phyloP scores from a whole-genome alignment of 2,113 vertebrate genomes.

The Myanophis thanlyinensis region DNA sequence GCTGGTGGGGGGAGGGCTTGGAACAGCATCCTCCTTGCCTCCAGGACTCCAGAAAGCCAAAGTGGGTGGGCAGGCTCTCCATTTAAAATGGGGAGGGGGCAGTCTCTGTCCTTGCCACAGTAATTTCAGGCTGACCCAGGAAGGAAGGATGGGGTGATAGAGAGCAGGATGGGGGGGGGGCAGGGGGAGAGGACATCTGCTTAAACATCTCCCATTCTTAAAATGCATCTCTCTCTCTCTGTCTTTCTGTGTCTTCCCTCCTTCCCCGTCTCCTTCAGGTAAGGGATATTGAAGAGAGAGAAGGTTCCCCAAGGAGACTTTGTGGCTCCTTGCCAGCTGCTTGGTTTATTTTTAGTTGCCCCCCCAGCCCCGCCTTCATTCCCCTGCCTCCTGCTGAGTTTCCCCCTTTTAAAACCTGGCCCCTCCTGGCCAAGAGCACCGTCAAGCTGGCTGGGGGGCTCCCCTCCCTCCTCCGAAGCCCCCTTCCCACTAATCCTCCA shows the following conservation, averaged over 20 bases:
- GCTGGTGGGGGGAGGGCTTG: too few species aligned
- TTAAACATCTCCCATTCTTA: too few species aligned
- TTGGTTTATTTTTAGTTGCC: neutral
- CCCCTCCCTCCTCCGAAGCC: neutral
- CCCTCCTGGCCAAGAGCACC: slow-evolving; percentile 17
- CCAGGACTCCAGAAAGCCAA: neutral
- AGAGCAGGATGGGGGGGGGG: neutral
- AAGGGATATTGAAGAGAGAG: neutral
- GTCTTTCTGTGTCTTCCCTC: neutral
- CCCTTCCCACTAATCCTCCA: neutral
- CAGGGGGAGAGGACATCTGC: neutral
- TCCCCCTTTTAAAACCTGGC: neutral
- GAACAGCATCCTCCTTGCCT: neutral
- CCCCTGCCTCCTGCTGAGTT: neutral
- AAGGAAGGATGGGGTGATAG: neutral
- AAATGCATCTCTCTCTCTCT: neutral
- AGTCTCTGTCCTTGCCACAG: neutral
- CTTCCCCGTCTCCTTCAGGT: too few species aligned
- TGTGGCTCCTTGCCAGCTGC: neutral
- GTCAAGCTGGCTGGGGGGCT: neutral
- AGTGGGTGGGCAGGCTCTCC: too few species aligned
- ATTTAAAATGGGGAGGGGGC: neutral
- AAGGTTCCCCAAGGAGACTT: neutral
- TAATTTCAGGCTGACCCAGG: neutral
- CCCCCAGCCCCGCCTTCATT: neutral